Conservation (phyloP, 2,888 invertebrate species). For the Schizotus pectinicornis region DNA sequence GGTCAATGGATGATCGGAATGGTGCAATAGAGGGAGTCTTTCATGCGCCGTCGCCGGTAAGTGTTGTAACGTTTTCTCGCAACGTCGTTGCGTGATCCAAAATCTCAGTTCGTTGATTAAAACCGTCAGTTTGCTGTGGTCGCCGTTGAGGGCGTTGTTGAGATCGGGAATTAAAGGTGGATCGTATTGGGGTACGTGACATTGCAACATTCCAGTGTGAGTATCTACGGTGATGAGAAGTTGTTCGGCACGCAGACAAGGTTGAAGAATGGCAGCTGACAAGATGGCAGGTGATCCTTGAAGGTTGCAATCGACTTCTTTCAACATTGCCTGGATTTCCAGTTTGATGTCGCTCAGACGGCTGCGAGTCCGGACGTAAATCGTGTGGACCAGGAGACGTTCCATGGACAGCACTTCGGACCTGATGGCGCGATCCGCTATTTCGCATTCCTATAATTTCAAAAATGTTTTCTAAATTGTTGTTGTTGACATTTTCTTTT, state of each 20-base stretch:
- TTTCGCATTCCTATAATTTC: conserved; percentile 64
- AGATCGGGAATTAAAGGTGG: conserved; percentile 82
- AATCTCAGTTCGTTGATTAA: conserved; percentile 74
- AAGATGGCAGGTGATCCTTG: conserved; percentile 93
- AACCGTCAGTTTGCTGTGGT: conserved; percentile 69
- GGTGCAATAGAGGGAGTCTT: conserved; percentile 81
- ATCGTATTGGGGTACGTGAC: conserved; percentile 91
- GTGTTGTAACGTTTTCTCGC: conserved; percentile 94
- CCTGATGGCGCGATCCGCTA: conserved; percentile 78
- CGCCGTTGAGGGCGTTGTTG: conserved; percentile 78
- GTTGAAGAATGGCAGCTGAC: conserved; percentile 86
- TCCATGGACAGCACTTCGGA: conserved; percentile 96
- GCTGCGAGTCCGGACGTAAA: conserved; percentile 89
- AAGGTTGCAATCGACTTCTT: conserved; percentile 79
- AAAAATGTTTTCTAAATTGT: too few species aligned
- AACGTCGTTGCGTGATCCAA: conserved; percentile 91
- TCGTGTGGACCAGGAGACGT: conserved; percentile 90
- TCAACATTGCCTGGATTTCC: conserved; percentile 73
- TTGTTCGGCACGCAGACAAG: conserved; percentile 91
- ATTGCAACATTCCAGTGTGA: conserved; percentile 89
- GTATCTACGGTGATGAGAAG: conserved; percentile 92
- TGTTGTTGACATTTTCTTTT: too few species aligned
- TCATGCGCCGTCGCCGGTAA: conserved; percentile 88
- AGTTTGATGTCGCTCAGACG: conserved; percentile 83
- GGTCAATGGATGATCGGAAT: conserved; percentile 78